Evolutionary conservation across 2,888 invertebrate species (phyloP), one percentile per base, ranked within the genome.

Genomic region (Parnassius smintheus): DNA sequence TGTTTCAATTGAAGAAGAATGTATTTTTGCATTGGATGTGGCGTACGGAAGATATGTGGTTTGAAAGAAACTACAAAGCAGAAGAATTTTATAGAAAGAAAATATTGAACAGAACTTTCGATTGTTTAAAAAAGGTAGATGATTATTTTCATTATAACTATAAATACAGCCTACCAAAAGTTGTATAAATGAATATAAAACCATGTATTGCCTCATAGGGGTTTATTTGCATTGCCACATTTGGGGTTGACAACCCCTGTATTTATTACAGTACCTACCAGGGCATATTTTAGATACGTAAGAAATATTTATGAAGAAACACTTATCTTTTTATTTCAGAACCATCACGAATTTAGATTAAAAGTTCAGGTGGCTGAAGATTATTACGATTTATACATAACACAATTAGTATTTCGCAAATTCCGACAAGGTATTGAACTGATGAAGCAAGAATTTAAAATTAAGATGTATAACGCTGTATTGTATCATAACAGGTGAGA

Each of bases 341-440:
- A 85, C 65, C 85, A 88, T 61, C 73, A 83, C 59, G 83, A 86
- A 52, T 87, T 82, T 62, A 81, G 88, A 49, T 84, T 93, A 68
- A 94, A 94, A 76, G 86, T 90, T 73, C 94, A 95, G 86, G 95
- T 95, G 1, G 96, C 96, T 2, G 92, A 93, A 61, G 96, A 96
- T 79, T 94, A 94, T 81, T 93, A 94, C 70, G 95, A 95, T 66
- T 86, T 95, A 62, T 93, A 92, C 69, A 73, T 94, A n/a, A 86
- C 88, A 54, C 92, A 93, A 57, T 73, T 85, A 51, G 86, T 86
- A 56, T 93, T 95, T 57, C 82, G 83, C 46, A 82, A 82, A 63
- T 94, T 95, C 88, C 79, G 84, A 2, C 78, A 82, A 53, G 88
- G 88, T 22, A 80, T 90, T 0, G 77, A 82, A 8, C 74, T 91